phyloP scores from a whole-genome alignment of 2,113 vertebrate species.

The Tupaia tana region DNA sequence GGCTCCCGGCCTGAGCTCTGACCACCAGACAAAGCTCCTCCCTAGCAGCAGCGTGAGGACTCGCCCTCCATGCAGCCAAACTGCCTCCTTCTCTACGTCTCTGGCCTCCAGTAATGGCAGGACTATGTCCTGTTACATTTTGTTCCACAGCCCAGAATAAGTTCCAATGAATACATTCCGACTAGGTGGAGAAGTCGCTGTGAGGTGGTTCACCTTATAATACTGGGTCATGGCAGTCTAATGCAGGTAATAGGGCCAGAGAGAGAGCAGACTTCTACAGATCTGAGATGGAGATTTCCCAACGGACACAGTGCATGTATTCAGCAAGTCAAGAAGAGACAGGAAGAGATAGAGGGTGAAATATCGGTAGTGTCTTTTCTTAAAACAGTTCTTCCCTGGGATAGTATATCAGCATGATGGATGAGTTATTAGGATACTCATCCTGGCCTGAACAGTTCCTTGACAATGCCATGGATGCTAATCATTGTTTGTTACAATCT shows the following conservation, averaged over 20 bases:
- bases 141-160: conserved; percentile 55
- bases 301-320: background rate
- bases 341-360: background rate
- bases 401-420: background rate
- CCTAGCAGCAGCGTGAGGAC: conserved; percentile 54
- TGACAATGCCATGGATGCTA: background rate
- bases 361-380: background rate
- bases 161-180: conserved; percentile 28
- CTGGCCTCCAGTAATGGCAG: conserved; percentile 49
- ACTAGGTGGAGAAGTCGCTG: background rate
- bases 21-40: conserved; percentile 60
- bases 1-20: conserved; percentile 29
- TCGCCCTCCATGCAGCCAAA: background rate
- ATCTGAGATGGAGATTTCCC: fast-evolving
- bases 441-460: background rate
- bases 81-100: conserved; percentile 12
- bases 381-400: background rate
- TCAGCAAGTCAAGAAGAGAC: background rate
- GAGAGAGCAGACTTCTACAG: fast-evolving
- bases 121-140: conserved; percentile 54
- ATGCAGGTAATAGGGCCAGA: background rate
- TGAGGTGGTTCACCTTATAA: background rate
- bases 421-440: background rate
- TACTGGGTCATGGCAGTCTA: fast-evolving
- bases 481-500: background rate